Evolutionary conservation across 2,888 invertebrate species (phyloP), one percentile per base, ranked within the genome.

Genomic region (Steinernema scapterisci): DNA sequence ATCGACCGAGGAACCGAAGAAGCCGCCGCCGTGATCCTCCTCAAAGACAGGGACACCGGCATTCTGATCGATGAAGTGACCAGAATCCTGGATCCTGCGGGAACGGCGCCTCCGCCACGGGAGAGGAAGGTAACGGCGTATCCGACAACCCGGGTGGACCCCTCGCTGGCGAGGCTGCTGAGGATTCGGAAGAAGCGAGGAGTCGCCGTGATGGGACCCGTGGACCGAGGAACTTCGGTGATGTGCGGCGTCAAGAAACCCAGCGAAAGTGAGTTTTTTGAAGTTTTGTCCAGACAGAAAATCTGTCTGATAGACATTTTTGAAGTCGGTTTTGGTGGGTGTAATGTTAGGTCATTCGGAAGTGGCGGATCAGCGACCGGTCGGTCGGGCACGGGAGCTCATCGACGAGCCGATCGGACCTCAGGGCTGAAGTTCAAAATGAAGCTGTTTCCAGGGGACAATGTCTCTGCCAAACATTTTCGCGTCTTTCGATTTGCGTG

Each of bases 1-100:
- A 9, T 63, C 31, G 63, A 63, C 63, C 25, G 16, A 7, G 54
- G 25, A 3, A 13, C 54, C 54, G 63, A 63, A 1, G 63, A 63
- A 16, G 27, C 63, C 27, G 31, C 31, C 31, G 54, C 54, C 5
- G 54, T 54, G 54, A 16, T 63, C 7, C 27, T 63, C 2, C 63
- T 63, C 31, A 63, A 31, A 31, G 63, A 63, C 16, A 7, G 63
- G 48, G 19, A 48, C 13, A 19, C 48, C 31, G 31, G 19, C 3
- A 1, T 11, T 16, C 13, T 31, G 11, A 19, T 63, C 13, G 63
- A 63, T 27, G 63, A 63, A 3, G 63, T 63, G 31, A 63, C 63
- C 11, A 27, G 63, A 31, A 63, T 63, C 25, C 63, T 63, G 31
- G 63, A 63, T n/a, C 63, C 63, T 3, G 11, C 31, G 63, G 63